Percentiles rank a stretch among this genome's conserved stretches.
phyloP scores from a whole-genome alignment of 2,888 invertebrate species.

The Diadromus collaris region DNA sequence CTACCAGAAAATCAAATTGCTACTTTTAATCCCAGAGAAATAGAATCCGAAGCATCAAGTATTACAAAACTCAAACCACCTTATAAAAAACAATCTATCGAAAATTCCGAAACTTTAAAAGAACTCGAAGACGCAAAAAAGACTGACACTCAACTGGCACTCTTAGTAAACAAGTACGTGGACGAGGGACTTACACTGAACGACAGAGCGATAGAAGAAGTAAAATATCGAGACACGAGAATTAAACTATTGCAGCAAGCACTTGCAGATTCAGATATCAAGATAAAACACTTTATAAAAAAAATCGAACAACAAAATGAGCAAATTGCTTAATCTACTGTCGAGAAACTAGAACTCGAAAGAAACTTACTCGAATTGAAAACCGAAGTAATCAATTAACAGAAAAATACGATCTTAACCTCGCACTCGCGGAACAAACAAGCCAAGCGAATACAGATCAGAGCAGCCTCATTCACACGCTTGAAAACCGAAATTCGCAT shows the following conservation, averaged over 20 bases:
- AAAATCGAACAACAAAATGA: conserved; percentile 22
- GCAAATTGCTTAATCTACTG: conserved; percentile 26
- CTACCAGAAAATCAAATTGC: conserved; percentile 34
- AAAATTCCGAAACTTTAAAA: conserved; percentile 32
- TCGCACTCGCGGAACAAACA: conserved; percentile 25
- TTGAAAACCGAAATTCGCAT: conserved; percentile 46
- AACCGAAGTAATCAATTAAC: conserved; percentile 8
- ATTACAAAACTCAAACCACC: conserved; percentile 26
- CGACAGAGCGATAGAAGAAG: conserved; percentile 46
- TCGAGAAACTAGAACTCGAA: conserved; percentile 27
- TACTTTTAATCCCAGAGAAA: background rate
- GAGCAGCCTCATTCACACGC: conserved; percentile 22
- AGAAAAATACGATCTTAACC: conserved; percentile 13
- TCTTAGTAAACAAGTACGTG: conserved; percentile 37
- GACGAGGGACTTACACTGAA: conserved; percentile 44
- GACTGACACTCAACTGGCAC: conserved; percentile 32
- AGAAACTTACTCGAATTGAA: conserved; percentile 16
- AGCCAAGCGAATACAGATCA: conserved; percentile 25
- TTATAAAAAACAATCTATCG: conserved; percentile 34
- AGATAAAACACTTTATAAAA: conserved; percentile 2
- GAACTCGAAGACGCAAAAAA: conserved; percentile 34
- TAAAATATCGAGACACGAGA: conserved; percentile 35
- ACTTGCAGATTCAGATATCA: conserved; percentile 26
- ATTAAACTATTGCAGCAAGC: conserved; percentile 33
- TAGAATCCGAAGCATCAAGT: conserved; percentile 41